A percentile compares a stretch with the other conserved stretches of the same genome.
Conservation (phyloP, 2,797 vertebrate species). For the Capromys pilorides region DNA sequence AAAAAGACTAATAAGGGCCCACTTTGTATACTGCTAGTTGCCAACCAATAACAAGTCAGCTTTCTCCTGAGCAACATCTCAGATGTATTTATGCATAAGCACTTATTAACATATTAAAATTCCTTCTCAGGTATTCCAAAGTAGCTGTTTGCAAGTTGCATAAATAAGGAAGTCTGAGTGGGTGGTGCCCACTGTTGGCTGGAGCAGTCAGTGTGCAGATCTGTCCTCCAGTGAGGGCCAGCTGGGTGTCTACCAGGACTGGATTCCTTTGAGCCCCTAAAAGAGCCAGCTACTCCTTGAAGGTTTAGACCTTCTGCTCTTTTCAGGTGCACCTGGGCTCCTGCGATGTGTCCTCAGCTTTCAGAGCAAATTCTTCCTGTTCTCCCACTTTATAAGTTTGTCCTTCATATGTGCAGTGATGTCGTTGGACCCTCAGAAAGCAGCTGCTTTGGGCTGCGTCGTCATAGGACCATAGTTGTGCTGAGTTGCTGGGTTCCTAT, state of each 20-base stretch:
- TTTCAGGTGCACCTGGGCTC: background rate
- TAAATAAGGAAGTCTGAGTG: background rate
- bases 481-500: background rate
- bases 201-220: background rate
- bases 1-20: background rate
- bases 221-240: background rate
- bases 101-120: conserved; percentile 8
- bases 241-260: background rate
- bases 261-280: background rate
- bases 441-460: background rate
- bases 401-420: background rate
- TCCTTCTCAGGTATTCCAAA: background rate
- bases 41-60: background rate
- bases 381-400: background rate
- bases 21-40: background rate
- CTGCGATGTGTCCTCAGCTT: background rate
- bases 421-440: background rate
- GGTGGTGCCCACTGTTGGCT: background rate
- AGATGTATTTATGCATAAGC: background rate
- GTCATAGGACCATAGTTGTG: background rate
- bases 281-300: background rate
- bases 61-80: background rate
- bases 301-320: background rate
- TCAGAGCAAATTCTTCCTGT: background rate
- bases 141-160: background rate